Percentiles rank a stretch among this genome's conserved stretches.
Evolutionary conservation across 1,140 invertebrate genomes (phyloP).

Genomic region (Fopius arisanus): DNA sequence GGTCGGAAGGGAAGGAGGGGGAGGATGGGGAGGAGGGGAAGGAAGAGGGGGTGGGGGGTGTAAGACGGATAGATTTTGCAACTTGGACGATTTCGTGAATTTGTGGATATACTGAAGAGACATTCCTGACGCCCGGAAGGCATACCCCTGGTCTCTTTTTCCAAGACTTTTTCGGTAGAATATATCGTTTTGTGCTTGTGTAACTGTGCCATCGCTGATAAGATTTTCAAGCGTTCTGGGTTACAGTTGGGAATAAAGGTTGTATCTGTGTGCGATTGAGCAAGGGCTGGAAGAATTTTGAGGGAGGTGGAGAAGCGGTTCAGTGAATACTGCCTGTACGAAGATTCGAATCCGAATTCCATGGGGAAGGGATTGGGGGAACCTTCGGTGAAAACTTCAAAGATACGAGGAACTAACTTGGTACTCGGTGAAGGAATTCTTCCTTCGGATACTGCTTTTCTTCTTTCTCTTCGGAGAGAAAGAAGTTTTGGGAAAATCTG

Average conservation of each 20-base stretch:
- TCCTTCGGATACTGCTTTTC: background rate
- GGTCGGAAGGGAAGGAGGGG: background rate
- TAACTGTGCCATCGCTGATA: conserved; percentile 13
- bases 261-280: background rate
- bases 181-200: conserved; percentile 12
- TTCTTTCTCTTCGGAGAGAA: background rate
- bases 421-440: conserved; percentile 3
- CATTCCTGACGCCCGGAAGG: background rate
- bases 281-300: background rate
- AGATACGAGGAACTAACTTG: conserved; percentile 1
- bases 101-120: background rate
- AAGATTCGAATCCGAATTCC: background rate
- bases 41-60: background rate
- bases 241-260: background rate
- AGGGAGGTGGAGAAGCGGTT: background rate
- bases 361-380: background rate
- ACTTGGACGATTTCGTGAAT: background rate
- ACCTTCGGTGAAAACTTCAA: background rate
- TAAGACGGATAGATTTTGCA: conserved; percentile 4
- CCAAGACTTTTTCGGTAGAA: background rate
- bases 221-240: background rate
- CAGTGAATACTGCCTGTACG: background rate
- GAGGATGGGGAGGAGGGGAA: too few relatives aligned
- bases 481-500: background rate
- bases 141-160: background rate